phyloP scores from a whole-genome alignment of 2,113 vertebrate species.

The Percina caprodes region DNA sequence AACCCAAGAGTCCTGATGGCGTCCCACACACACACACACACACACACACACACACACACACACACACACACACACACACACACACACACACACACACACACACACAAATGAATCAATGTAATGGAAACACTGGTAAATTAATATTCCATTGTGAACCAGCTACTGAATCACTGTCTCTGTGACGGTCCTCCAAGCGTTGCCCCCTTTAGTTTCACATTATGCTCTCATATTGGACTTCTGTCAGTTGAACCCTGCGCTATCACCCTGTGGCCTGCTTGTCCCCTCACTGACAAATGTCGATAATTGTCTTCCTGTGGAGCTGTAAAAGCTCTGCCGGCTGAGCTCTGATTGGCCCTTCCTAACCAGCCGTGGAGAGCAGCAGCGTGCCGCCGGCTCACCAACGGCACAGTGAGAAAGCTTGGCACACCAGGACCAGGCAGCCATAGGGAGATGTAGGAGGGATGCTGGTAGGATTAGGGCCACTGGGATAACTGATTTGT shows the following conservation, averaged over 20 bases:
- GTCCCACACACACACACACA: too few species aligned
- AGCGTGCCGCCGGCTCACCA: conserved; percentile 18
- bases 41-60: too few species aligned
- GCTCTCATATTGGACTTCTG: conserved; percentile 20
- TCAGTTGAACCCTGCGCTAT: conserved; percentile 30
- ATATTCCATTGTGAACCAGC: conserved; percentile 8
- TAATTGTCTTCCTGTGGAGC: conserved; percentile 57
- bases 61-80: too few species aligned
- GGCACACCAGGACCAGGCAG: background rate
- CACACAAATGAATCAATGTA: too few species aligned
- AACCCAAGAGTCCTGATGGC: too few species aligned
- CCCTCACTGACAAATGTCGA: conserved; percentile 50
- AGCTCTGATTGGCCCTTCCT: conserved; percentile 39
- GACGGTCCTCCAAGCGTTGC: background rate
- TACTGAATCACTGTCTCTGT: background rate
- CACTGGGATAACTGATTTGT: conserved; percentile 56
- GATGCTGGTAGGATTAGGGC: conserved; percentile 65
- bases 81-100: too few species aligned
- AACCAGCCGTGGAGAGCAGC: conserved; percentile 34
- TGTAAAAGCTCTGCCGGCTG: conserved; percentile 34
- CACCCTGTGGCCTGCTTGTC: conserved; percentile 32
- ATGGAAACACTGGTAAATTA: too few species aligned
- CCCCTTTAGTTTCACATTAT: conserved; percentile 37
- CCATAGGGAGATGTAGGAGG: conserved; percentile 36
- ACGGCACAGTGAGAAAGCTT: conserved; percentile 11